Conservation (phyloP, 2,113 vertebrate genomes). For the Symphodus melops region DNA sequence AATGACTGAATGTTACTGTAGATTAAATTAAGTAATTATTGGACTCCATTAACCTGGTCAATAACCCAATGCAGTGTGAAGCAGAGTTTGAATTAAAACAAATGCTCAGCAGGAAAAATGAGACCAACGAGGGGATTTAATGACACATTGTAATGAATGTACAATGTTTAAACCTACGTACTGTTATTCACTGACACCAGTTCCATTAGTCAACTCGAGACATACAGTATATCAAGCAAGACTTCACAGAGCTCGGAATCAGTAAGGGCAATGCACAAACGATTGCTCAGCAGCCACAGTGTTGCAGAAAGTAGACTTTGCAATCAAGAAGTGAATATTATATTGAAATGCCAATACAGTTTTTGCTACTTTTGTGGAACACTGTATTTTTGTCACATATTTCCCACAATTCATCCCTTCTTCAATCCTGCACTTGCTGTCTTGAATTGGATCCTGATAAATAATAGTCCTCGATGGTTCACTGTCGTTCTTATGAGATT, state of each 20-base stretch:
- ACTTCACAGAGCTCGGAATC: background rate
- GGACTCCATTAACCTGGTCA: constrained; percentile 46
- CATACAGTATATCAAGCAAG: background rate
- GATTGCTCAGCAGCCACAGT: background rate
- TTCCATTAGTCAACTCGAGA: background rate
- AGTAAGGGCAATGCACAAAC: background rate
- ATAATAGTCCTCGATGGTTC: background rate
- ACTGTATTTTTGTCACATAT: constrained; percentile 2
- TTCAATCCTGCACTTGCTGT: constrained; percentile 4
- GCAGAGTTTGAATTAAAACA: constrained; percentile 25
- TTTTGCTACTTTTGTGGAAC: background rate
- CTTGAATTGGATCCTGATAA: background rate
- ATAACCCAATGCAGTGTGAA: constrained; percentile 47
- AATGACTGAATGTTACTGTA: constrained; percentile 20
- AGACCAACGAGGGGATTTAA: background rate
- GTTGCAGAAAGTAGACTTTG: constrained; percentile 15
- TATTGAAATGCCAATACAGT: background rate
- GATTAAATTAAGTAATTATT: constrained; percentile 43
- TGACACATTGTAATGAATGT: background rate
- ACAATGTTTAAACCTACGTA: background rate
- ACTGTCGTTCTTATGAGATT: background rate
- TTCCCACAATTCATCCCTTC: background rate
- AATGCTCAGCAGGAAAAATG: constrained; percentile 36
- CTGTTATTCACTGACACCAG: background rate
- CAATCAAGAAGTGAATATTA: background rate